These are phyloP conservation scores for Cinara cedri DNA, from an alignment of 2,888 invertebrate species.

Conservation along the genomic window DNA sequence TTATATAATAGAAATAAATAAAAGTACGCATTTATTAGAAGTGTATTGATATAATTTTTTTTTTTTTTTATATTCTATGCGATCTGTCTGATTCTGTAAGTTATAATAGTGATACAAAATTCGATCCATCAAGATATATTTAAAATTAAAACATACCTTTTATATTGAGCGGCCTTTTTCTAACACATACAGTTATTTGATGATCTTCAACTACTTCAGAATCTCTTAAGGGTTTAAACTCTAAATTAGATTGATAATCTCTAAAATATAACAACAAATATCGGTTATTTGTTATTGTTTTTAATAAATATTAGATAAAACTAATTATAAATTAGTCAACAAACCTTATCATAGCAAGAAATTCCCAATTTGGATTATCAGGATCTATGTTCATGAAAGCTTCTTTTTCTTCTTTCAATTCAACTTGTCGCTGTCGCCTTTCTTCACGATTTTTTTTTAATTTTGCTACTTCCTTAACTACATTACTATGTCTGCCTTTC, in stretches of 20 bases:
- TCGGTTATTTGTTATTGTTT: constrained; percentile 1
- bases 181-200: constrained; percentile 96
- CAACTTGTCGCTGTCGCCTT: constrained; percentile 87
- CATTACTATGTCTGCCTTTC: constrained; percentile 75
- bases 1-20: too few relatives aligned
- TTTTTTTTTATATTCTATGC: too few relatives aligned
- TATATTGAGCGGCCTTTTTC: constrained; percentile 95
- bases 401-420: constrained; percentile 90
- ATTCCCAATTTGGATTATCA: constrained; percentile 98
- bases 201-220: constrained; percentile 89
- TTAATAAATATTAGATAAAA: not conserved
- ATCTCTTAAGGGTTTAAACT: constrained; percentile 85
- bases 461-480: constrained; percentile 91
- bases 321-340: constrained; percentile 60
- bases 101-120: not conserved
- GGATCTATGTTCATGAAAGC: constrained; percentile 93
- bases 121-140: too few relatives aligned
- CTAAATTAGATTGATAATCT: constrained; percentile 83
- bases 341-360: constrained; percentile 91
- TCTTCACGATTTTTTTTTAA: constrained; percentile 96
- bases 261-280: constrained; percentile 63
- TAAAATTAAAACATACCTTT: constrained; percentile 69
- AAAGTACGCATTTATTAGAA: too few relatives aligned
- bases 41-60: too few relatives aligned
- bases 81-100: too few relatives aligned